These are phyloP conservation scores for Solea solea DNA, from an alignment of 2,113 vertebrate species.

Conservation along the genomic window DNA sequence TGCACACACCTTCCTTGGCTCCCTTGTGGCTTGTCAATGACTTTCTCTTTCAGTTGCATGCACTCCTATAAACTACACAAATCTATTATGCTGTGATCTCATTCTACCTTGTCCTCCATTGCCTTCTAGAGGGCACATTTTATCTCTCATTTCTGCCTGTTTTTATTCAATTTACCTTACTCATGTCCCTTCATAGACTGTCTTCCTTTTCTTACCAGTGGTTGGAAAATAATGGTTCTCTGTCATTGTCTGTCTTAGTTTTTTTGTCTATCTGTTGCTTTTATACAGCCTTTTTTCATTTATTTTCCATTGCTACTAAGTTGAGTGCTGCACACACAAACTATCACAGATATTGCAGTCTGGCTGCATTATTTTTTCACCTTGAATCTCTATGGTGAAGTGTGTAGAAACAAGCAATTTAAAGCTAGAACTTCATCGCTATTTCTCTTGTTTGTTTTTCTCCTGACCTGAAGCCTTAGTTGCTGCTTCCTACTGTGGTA, in stretches of 20 bases:
- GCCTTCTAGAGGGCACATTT: constrained; percentile 15
- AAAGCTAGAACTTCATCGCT: not conserved
- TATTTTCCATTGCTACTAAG: not conserved
- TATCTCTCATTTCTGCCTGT: constrained; percentile 11
- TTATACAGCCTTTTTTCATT: not conserved
- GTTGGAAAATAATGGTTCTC: constrained; percentile 16
- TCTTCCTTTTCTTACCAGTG: constrained; percentile 12
- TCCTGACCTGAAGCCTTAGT: not conserved
- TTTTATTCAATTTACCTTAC: constrained; percentile 54
- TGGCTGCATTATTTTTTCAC: not conserved
- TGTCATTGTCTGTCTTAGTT: constrained; percentile 34
- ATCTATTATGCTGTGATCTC: constrained; percentile 34
- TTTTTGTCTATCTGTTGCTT: constrained; percentile 4
- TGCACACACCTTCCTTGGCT: constrained; percentile 55
- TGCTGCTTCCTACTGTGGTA: not conserved
- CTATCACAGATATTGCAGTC: not conserved
- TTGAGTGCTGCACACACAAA: not conserved
- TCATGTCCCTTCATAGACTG: constrained; percentile 44
- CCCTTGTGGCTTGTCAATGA: constrained; percentile 39
- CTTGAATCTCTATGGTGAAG: not conserved
- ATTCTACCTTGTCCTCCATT: constrained; percentile 27
- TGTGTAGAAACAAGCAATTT: constrained; percentile 5
- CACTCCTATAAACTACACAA: constrained; percentile 8
- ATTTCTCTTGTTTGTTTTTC: not conserved
- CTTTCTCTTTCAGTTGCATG: constrained; percentile 5